A percentile compares a stretch with the other conserved stretches of the same genome.
These are phyloP conservation scores for Solenodon paradoxus DNA, from an alignment of 2,113 vertebrate species.

Conservation along the genomic window DNA sequence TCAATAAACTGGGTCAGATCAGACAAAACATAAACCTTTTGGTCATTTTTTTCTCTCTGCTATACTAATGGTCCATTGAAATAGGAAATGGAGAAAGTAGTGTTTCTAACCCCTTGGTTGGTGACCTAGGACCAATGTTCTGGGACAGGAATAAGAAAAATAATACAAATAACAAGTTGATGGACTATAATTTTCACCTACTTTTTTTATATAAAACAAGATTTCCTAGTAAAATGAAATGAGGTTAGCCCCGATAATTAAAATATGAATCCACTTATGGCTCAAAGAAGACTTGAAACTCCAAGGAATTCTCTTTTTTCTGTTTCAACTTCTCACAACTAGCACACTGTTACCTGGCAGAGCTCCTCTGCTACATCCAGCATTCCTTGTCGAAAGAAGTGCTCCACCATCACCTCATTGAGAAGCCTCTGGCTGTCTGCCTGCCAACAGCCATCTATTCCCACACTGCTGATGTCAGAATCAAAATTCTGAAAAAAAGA, in stretches of 20 bases:
- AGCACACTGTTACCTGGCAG: conserved; percentile 83
- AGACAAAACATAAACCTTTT: background rate
- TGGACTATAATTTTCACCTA: background rate
- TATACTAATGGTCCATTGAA: background rate
- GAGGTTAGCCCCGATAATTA: background rate
- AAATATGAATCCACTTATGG: background rate
- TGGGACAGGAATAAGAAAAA: conserved; percentile 2
- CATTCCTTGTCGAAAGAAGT: conserved; percentile 91
- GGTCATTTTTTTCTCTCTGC: background rate
- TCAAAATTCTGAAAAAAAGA: conserved; percentile 85
- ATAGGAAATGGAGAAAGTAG: background rate
- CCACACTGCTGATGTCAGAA: conserved; percentile 90
- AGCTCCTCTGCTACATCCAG: conserved; percentile 90
- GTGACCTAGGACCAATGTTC: background rate
- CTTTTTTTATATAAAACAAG: background rate
- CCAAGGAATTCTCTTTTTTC: background rate
- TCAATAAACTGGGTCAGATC: background rate
- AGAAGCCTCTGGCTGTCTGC: conserved; percentile 88
- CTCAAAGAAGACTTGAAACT: background rate
- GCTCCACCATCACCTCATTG: conserved; percentile 91
- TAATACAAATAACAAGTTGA: background rate
- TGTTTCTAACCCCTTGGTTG: background rate
- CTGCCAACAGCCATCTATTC: conserved; percentile 91
- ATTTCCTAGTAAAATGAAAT: conserved; percentile 20
- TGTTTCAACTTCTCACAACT: background rate